Base-by-base conservation (phyloP, 1,140 invertebrate genomes). In the Plectrocnemia conspersa region DNA sequence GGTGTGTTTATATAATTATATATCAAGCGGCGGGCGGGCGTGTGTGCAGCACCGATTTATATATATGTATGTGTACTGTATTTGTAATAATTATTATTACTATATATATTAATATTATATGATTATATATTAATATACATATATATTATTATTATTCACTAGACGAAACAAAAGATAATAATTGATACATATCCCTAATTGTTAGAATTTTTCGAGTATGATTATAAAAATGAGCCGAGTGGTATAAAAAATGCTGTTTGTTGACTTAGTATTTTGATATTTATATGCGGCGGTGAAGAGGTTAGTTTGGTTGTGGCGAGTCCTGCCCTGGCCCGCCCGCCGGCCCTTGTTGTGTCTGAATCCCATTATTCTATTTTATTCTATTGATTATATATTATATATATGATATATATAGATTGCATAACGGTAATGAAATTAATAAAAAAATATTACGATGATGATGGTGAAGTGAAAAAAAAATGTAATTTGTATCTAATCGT, bases 161-260 rank as follows among this genome's bases (percentile, higher is more conserved):
- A 60, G 58, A 53, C 40, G 59, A 58, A 62, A 62, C 59, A 56
- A 53, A 62, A 58, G 59, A 62, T 62, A 62, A 62, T 62, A 62
- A 62, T 58, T 55, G 56, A 62, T 62, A 62, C 59, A 62, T 62
- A 62, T 62, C 59, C 56, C 56, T 62, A 62, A 60, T 62, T 62
- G 59, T 62, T 62, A 62, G 59, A 29, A 21, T 38, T 19, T 16
- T 33, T 45, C 23, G 42, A 27, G 42, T 45, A 45, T 40, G 42
- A 23, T 45, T 23, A 13, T 45, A 25, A 27, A 27, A 25, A 27
- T 45, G 42, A 45, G 22, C 9, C 42, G 25, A 45, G 42, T 45
- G 29, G 25, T 35, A 35, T 35, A 35, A 35, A 13, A 13, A 35
- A 35, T 35, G n/a, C n/a, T 35, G 16, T 13, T 35, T 35, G 16